Conservation (phyloP, 2,797 vertebrate species). For the Hirundo rustica region DNA sequence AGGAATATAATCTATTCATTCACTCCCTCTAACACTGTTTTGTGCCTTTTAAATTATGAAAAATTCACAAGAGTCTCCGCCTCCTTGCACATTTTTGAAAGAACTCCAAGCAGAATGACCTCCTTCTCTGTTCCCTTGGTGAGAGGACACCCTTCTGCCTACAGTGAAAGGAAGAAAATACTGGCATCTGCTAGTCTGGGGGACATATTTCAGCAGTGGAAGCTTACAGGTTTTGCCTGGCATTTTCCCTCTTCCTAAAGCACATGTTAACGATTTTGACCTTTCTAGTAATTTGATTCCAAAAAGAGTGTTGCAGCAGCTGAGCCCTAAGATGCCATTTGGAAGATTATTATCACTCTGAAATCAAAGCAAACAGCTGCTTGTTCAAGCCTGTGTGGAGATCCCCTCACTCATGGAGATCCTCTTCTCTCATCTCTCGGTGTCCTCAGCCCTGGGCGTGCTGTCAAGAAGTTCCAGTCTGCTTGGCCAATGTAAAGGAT, state of each 20-base stretch:
- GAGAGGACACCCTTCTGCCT: slow-evolving; percentile 24
- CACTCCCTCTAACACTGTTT: neutral
- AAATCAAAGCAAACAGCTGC: slow-evolving; percentile 30
- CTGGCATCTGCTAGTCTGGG: slow-evolving; percentile 28
- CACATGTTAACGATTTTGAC: slow-evolving; percentile 51
- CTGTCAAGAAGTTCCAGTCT: neutral
- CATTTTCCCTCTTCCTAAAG: slow-evolving; percentile 51
- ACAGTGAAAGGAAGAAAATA: slow-evolving; percentile 12
- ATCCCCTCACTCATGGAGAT: neutral
- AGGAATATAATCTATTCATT: neutral
- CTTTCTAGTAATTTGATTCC: slow-evolving; percentile 70
- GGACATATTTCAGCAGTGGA: neutral
- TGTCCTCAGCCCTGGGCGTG: neutral
- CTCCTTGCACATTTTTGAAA: neutral
- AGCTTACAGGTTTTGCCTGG: slow-evolving; percentile 26
- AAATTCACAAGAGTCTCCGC: neutral
- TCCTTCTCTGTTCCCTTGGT: slow-evolving; percentile 22
- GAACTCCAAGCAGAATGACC: slow-evolving; percentile 22
- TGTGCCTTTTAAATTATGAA: slow-evolving; percentile 4
- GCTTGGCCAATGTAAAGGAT: neutral
- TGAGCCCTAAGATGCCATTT: slow-evolving; percentile 39
- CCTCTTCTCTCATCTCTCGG: neutral
- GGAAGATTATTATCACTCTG: neutral
- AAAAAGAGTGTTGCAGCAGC: slow-evolving; percentile 10
- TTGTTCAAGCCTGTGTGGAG: neutral